Percentiles rank a stretch among this genome's conserved stretches.
Evolutionary conservation across 2,888 invertebrate genomes (phyloP).

Genomic region (Diloba caeruleocephala): DNA sequence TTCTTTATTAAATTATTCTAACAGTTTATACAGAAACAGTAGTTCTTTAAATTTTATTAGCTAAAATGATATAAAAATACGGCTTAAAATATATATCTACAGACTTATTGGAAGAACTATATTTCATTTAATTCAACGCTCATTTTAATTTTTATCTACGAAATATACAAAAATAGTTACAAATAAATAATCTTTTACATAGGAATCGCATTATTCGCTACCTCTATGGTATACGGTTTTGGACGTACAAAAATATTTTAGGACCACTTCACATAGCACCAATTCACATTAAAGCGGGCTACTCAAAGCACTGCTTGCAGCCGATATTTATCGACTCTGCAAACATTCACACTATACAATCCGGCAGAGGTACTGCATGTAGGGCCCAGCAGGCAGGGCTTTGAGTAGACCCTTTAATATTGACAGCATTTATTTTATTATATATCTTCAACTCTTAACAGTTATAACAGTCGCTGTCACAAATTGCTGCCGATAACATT

Average conservation of each 20-base stretch:
- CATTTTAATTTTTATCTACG: slow-evolving; percentile 68
- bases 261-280: slow-evolving; percentile 73
- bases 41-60: slow-evolving; percentile 59
- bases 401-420: no score
- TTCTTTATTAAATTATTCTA: slow-evolving; percentile 73
- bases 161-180: slow-evolving; percentile 86
- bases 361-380: no score
- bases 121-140: slow-evolving; percentile 63
- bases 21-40: slow-evolving; percentile 84
- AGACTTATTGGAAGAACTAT: slow-evolving; percentile 81
- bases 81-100: slow-evolving; percentile 80
- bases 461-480: slow-evolving; percentile 37
- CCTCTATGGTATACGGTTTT: slow-evolving; percentile 66
- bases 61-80: slow-evolving; percentile 68
- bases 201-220: slow-evolving; percentile 74
- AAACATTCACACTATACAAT: no score
- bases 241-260: slow-evolving; percentile 61
- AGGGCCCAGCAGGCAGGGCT: no score
- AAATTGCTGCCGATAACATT: slow-evolving; percentile 38
- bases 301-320: no score
- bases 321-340: no score
- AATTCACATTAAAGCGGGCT: slow-evolving; percentile 62
- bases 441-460: slow-evolving; percentile 46
- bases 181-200: slow-evolving; percentile 86
- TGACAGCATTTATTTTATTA: slow-evolving; percentile 45